Evolutionary conservation across 2,888 invertebrate genomes (phyloP).

Genomic region (Rhagophthalmus giganteus): DNA sequence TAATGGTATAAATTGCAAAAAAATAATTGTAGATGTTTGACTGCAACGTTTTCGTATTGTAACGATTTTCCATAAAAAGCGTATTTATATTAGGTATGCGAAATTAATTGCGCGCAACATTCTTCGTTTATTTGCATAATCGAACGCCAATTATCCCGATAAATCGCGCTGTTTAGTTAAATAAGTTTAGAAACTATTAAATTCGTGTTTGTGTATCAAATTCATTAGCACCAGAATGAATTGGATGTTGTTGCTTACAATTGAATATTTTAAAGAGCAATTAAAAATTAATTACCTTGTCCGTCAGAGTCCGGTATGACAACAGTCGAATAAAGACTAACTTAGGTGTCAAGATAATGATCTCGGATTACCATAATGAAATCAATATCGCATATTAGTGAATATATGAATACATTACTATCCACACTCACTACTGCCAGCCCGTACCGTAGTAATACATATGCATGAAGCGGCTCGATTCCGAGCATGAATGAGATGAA

Average conservation of each 20-base stretch:
- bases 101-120: too few species aligned
- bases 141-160: too few species aligned
- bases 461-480: constrained; percentile 37
- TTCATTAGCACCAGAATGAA: neutral
- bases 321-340: constrained; percentile 48
- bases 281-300: constrained; percentile 32
- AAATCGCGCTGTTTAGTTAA: too few species aligned
- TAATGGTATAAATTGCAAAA: too few species aligned
- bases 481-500: constrained; percentile 39
- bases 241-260: neutral
- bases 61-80: too few species aligned
- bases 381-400: constrained; percentile 55
- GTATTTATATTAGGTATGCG: too few species aligned
- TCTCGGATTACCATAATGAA: constrained; percentile 55
- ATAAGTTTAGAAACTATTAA: too few species aligned
- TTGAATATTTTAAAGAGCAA: neutral
- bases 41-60: too few species aligned
- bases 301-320: constrained; percentile 36
- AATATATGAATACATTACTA: constrained; percentile 54
- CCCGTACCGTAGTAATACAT: constrained; percentile 39
- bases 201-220: neutral
- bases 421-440: constrained; percentile 38
- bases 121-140: too few species aligned
- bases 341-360: constrained; percentile 53
- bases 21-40: too few species aligned